Conservation (phyloP, 2,888 invertebrate genomes). For the Salpingus planirostris region DNA sequence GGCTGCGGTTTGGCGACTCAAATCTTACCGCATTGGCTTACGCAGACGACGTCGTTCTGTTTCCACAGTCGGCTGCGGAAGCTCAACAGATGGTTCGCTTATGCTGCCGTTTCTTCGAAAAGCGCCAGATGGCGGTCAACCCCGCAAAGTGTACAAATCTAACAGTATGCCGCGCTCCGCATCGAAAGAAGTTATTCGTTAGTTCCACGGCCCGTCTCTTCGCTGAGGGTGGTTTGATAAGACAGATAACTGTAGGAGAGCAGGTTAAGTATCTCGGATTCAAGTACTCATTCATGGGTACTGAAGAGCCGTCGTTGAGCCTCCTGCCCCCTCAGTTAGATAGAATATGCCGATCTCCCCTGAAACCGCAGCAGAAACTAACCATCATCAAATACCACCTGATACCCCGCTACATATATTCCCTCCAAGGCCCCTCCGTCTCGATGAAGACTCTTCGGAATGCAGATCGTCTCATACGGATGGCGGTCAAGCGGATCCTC, state of each 20-base stretch:
- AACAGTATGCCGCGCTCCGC: conserved; percentile 1
- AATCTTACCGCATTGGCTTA: not conserved
- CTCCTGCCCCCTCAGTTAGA: conserved; percentile 1
- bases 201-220: not conserved
- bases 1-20: not conserved
- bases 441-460: not conserved
- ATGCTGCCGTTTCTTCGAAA: not conserved
- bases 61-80: not conserved
- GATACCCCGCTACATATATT: not conserved
- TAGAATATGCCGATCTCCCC: conserved; percentile 1
- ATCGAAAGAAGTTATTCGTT: conserved; percentile 5
- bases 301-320: not conserved
- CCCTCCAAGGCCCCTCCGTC: not conserved
- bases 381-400: conserved; percentile 2
- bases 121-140: conserved; percentile 1
- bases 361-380: conserved; percentile 7
- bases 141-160: conserved; percentile 1
- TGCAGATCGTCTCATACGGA: not conserved
- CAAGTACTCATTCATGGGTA: conserved; percentile 3
- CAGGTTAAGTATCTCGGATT: conserved; percentile 7
- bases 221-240: conserved; percentile 1
- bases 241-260: conserved; percentile 2
- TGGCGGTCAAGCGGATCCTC: not conserved
- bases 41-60: conserved; percentile 1
- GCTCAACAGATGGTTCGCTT: not conserved